Base-by-base conservation (phyloP, 2,888 invertebrate genomes). In the Neria commutata region DNA sequence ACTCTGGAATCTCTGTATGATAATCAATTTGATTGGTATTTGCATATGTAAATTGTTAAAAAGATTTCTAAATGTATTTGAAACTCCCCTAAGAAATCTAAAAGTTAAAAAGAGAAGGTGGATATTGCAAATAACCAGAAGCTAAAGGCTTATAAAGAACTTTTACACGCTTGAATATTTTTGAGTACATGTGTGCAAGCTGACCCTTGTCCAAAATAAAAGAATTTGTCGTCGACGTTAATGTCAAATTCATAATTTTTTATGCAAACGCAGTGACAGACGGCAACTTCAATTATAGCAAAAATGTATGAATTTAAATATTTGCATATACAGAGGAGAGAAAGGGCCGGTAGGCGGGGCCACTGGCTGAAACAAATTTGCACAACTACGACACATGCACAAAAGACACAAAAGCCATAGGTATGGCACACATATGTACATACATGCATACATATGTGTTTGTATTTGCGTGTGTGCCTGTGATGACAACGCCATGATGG, bases 181-280 rank as follows among this genome's bases (percentile, higher is more conserved):
- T n/a, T n/a, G n/a, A n/a, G n/a, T n/a, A n/a, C n/a, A n/a, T n/a
- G n/a, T n/a, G n/a, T n/a, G n/a, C n/a, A 37, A 55, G 50, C 23
- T 58, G 61, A 74, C 73, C 74, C 74, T 67, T 73, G 69, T 74
- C 74, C 73, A 68, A 69, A 45, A 57, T 50, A 58, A 61, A 62
- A 54, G 58, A 68, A 70, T 67, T 63, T 64, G 62, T 64, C 65
- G 68, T 64, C 71, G 69, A 68, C 74, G 70, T 70, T 65, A 69
- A 70, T 72, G 72, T 74, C 74, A 70, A 71, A 70, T 54, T 69
- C 66, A 65, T 70, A 71, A 69, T 70, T 73, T 68, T 67, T 66
- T 67, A 72, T 72, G 72, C 68, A 69, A 71, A 68, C 64, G 54
- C 59, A 57, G 56, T 72, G 70, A 68, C 67, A 69, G 70, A 70